These are phyloP conservation scores for human DNA, from an alignment of 2,113 vertebrate species.

Conservation along the genomic window GRCh38 chr11:99627001-99627500, in stretches of 20 bases:
- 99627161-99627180: not conserved
- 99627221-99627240: not conserved
- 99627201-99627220: not conserved
- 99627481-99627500: not conserved
- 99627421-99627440: not conserved
- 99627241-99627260: not conserved
- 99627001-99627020: not conserved
- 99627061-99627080: not conserved
- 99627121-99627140: not conserved
- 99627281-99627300: not conserved
- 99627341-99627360: not conserved
- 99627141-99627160: no score
- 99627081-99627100: not conserved
- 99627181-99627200: not conserved
- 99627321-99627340: not conserved
- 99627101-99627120: not conserved
- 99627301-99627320: not conserved
- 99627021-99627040: not conserved
- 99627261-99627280: not conserved
- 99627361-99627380: not conserved
- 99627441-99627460: not conserved
- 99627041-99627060: not conserved
- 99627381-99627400: not conserved
- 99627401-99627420: not conserved
- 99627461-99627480: not conserved